Evolutionary conservation across 2,797 vertebrate species (phyloP).

Genomic region (Capromys pilorides): DNA sequence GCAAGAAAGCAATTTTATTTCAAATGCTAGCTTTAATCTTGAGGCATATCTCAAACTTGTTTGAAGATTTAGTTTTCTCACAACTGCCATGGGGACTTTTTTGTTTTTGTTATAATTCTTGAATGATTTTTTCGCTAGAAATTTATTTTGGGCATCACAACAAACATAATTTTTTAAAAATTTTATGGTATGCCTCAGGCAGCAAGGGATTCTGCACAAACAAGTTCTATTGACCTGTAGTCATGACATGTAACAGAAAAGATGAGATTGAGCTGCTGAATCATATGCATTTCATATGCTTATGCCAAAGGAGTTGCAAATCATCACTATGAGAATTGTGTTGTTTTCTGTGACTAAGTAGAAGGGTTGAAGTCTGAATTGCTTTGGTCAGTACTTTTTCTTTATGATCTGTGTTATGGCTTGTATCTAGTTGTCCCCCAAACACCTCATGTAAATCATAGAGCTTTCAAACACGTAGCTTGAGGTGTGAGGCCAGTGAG

Average conservation of each 20-base stretch:
- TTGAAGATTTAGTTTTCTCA: conserved; percentile 51
- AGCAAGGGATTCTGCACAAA: neutral
- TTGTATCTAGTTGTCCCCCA: too few species aligned
- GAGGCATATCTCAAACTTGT: neutral
- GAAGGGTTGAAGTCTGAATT: neutral
- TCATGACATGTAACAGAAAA: neutral
- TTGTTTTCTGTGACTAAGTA: neutral
- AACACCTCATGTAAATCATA: too few species aligned
- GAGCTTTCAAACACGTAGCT: too few species aligned
- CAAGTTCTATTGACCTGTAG: neutral
- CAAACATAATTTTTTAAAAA: conserved; percentile 26
- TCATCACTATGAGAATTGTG: neutral
- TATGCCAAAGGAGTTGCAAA: neutral
- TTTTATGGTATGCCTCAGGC: conserved; percentile 28
- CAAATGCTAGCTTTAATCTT: neutral
- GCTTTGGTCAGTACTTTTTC: neutral
- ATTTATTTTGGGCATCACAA: conserved; percentile 35
- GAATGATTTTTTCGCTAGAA: neutral
- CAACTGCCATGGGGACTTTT: neutral
- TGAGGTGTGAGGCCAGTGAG: too few species aligned
- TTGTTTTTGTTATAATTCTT: conserved; percentile 45
- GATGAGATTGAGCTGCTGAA: neutral
- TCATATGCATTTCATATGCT: neutral
- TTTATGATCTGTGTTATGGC: neutral
- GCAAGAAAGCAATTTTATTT: conserved; percentile 36